Percentiles rank a stretch among this genome's conserved stretches.
phyloP scores from a whole-genome alignment of 2,113 vertebrate genomes.

The Pelecanus crispus region DNA sequence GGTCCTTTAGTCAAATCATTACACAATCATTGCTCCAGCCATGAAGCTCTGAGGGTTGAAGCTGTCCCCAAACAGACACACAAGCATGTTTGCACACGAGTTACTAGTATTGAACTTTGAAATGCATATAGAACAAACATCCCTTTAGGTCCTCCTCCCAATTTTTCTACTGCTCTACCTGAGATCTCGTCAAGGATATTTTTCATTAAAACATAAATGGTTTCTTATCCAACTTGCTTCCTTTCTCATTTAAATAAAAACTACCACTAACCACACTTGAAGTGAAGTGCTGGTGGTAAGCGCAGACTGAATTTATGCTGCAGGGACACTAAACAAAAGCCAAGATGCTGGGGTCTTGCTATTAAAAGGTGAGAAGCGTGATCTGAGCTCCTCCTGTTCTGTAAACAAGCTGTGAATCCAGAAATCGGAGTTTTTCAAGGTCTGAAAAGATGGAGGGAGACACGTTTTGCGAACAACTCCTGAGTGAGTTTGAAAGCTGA shows the following conservation, averaged over 20 bases:
- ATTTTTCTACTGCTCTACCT: background rate
- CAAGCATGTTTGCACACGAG: rapidly evolving
- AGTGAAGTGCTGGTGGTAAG: background rate
- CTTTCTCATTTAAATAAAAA: background rate
- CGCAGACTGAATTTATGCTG: background rate
- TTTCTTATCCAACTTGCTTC: background rate
- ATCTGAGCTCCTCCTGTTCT: background rate
- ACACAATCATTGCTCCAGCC: background rate
- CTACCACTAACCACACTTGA: background rate
- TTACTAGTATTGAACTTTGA: background rate
- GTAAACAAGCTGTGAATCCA: background rate
- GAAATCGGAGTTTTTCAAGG: background rate
- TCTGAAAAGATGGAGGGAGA: background rate
- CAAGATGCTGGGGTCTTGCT: background rate
- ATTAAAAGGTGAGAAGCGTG: background rate
- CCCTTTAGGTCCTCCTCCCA: background rate
- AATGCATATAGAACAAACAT: background rate
- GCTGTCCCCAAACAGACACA: background rate
- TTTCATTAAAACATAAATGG: background rate
- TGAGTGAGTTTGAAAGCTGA: background rate
- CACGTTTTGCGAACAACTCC: background rate
- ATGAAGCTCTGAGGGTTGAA: background rate
- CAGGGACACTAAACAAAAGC: background rate
- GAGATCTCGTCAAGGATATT: background rate
- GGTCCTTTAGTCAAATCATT: background rate